Conservation (phyloP, 2,888 invertebrate species). For the Drosophila putrida region DNA sequence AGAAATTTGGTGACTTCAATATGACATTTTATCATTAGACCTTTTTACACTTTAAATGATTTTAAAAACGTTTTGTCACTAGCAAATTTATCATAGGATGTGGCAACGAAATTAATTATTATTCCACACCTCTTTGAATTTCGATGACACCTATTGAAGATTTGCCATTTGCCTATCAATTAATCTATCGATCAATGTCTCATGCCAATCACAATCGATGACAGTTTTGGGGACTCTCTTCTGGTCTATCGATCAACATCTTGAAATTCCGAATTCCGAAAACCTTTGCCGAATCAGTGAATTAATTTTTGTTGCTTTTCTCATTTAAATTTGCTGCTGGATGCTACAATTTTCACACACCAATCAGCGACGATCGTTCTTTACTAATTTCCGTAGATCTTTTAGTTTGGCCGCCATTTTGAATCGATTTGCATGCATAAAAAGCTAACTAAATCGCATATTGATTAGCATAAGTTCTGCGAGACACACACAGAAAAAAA, state of each 20-base stretch:
- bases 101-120: constrained; percentile 3
- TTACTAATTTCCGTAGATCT: constrained; percentile 61
- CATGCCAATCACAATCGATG: constrained; percentile 42
- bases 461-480: constrained; percentile 68
- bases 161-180: constrained; percentile 14
- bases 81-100: constrained; percentile 6
- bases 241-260: constrained; percentile 64
- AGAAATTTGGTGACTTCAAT: too few species aligned
- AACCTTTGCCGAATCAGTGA: not conserved
- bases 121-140: constrained; percentile 40
- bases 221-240: constrained; percentile 38
- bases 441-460: constrained; percentile 62
- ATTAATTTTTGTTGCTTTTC: constrained; percentile 20
- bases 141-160: constrained; percentile 37
- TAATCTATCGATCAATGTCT: constrained; percentile 46
- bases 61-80: not conserved
- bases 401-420: constrained; percentile 60
- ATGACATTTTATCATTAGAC: too few species aligned
- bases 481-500: constrained; percentile 30
- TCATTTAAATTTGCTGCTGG: constrained; percentile 44
- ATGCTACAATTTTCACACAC: constrained; percentile 75
- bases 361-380: constrained; percentile 64
- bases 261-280: constrained; percentile 25
- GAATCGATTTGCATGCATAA: constrained; percentile 75
- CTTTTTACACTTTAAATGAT: too few species aligned